phyloP scores from a whole-genome alignment of 2,888 invertebrate species.

The Dicyrtomina minuta region DNA sequence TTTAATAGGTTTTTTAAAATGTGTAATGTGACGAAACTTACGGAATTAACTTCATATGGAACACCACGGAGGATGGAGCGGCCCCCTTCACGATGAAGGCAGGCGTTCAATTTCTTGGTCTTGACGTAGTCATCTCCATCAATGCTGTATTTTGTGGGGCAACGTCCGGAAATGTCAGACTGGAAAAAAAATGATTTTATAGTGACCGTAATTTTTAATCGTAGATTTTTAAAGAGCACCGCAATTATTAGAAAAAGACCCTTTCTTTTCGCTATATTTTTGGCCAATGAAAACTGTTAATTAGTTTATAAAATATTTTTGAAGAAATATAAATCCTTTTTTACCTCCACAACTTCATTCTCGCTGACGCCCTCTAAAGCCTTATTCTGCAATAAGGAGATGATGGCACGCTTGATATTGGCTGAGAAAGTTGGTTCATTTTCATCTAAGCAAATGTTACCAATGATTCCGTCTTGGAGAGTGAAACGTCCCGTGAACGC shows the following conservation, averaged over 20 bases:
- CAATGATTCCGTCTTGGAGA: conserved; percentile 71
- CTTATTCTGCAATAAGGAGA: conserved; percentile 71
- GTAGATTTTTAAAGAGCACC: neutral
- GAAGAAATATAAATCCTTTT: no score
- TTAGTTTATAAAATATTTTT: no score
- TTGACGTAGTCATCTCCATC: conserved; percentile 15
- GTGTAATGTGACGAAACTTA: no score
- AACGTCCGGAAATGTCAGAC: conserved; percentile 31
- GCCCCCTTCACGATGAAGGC: conserved; percentile 25
- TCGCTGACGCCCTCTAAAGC: conserved; percentile 18
- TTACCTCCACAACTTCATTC: conserved; percentile 23
- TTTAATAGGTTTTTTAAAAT: no score
- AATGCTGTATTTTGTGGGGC: conserved; percentile 24
- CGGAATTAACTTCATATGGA: conserved; percentile 22
- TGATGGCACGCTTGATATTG: conserved; percentile 86
- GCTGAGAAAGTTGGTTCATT: conserved; percentile 75
- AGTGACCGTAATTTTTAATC: neutral
- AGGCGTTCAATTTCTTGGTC: conserved; percentile 20
- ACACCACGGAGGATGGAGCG: conserved; percentile 16
- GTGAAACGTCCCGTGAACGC: conserved; percentile 11
- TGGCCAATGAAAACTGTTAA: no score
- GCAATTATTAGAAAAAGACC: no score
- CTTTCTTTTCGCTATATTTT: no score
- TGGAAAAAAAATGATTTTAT: conserved; percentile 4
- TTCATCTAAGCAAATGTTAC: conserved; percentile 70